Base-by-base conservation (phyloP, 2,113 vertebrate genomes). In the Gymnorhina tibicen region DNA sequence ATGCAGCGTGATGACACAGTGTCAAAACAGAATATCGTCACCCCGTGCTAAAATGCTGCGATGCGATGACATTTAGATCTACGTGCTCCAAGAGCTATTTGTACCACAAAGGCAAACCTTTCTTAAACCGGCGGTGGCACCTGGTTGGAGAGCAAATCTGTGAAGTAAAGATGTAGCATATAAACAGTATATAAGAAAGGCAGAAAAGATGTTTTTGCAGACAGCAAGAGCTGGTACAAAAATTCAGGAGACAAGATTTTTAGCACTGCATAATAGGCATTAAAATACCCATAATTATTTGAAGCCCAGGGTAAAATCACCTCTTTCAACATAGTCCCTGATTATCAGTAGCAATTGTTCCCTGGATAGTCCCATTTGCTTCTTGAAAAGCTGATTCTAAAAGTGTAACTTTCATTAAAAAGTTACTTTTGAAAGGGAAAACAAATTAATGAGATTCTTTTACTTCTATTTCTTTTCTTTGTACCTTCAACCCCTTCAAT, bases 1-100 rank as follows among this genome's bases (percentile, higher is more conserved):
- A 88, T 92, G 76, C 68, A 41, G 49, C 5, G 2, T 75, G 93
- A 91, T 92, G 93, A 94, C 95, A 96, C 60, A 53, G 52, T 94
- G 94, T 96, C 95, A 97, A 96, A 97, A 96, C 79, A 96, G 73
- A 68, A 94, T 37, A 89, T 95, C 66, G 80, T 95, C 79, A 52
- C 83, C 41, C 32, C 0, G 1, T 86, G 72, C 76, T 86, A 77
- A 91, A 94, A 93, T 68, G 75, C 58, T 91, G 68, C 59, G 50
- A 84, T 23, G 87, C 81, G 88, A 89, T 92, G 92, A 95, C 90
- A 88, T 84, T 67, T 56, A 55, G 72, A 75, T 49, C 37, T 80
- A 35, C 39, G 5, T 56, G 83, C 16, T 93, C 50, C 64, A 86
- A 90, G 76, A 95, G 24, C 44, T 95, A 63, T 83, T 92, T 95